Percentiles rank a stretch among this genome's conserved stretches.
phyloP scores from a whole-genome alignment of 2,113 vertebrate species.

The Brienomyrus longianalis region DNA sequence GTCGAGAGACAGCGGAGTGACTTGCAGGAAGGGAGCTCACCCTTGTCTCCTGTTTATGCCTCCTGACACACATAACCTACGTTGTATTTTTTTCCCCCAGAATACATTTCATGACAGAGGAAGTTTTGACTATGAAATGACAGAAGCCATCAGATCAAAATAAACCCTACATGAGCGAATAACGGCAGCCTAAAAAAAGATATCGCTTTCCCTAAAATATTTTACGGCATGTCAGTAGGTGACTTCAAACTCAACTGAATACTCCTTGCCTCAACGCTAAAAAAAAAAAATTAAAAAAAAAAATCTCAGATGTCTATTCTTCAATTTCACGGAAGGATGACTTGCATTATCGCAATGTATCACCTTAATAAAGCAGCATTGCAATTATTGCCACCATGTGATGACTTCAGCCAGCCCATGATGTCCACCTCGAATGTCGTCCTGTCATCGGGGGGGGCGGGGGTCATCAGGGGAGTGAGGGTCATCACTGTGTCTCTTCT shows the following conservation, averaged over 20 bases:
- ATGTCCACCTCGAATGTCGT: conserved; percentile 13
- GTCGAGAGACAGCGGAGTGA: not conserved
- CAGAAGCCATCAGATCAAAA: not conserved
- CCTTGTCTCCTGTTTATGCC: not conserved
- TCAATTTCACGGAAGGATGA: conserved; percentile 64
- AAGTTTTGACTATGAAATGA: not conserved
- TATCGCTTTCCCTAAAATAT: not conserved
- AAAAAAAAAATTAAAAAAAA: conserved; percentile 31
- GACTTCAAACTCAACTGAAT: conserved; percentile 33
- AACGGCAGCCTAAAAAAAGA: not conserved
- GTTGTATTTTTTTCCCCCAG: not conserved
- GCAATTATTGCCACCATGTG: conserved; percentile 47
- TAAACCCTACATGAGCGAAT: not conserved
- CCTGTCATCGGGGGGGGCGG: not conserved
- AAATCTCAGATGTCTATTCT: conserved; percentile 50
- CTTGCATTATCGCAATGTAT: conserved; percentile 58
- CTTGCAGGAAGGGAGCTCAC: not conserved
- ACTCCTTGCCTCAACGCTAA: conserved; percentile 43
- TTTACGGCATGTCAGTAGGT: conserved; percentile 36
- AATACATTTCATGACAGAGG: not conserved
- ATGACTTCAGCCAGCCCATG: conserved; percentile 26
- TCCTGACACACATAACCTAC: not conserved
- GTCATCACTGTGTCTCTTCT: conserved; percentile 24
- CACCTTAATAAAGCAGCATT: conserved; percentile 60
- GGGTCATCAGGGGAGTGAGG: not conserved